phyloP scores from a whole-genome alignment of 2,113 vertebrate genomes.

The Desmodus rotundus region DNA sequence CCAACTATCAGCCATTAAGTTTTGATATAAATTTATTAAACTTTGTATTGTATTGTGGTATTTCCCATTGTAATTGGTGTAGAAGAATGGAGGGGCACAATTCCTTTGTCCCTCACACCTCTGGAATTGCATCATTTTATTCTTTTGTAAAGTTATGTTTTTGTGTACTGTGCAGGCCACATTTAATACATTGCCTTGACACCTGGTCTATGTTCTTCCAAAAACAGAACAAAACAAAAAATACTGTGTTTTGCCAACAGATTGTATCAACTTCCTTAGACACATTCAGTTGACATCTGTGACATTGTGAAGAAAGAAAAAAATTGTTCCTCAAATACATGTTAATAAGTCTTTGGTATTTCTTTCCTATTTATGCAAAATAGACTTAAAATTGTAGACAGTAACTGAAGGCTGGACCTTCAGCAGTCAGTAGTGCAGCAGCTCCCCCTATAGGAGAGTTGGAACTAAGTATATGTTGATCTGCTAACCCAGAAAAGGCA shows the following conservation, averaged over 20 bases:
- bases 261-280: constrained; percentile 58
- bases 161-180: neutral
- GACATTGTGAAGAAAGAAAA: constrained; percentile 46
- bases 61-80: neutral
- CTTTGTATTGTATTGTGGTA: neutral
- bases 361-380: constrained; percentile 61
- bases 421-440: constrained; percentile 28
- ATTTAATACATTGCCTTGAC: constrained; percentile 12
- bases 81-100: neutral
- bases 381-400: constrained; percentile 26
- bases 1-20: neutral
- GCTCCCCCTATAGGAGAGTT: constrained; percentile 62
- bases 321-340: constrained; percentile 41
- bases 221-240: constrained; percentile 43
- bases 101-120: neutral
- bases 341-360: constrained; percentile 58
- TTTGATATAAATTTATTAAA: constrained; percentile 21
- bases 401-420: neutral
- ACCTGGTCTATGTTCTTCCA: constrained; percentile 36
- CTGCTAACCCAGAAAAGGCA: neutral
- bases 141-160: neutral
- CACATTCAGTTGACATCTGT: constrained; percentile 51
- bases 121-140: constrained; percentile 12
- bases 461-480: neutral
- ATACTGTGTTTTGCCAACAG: constrained; percentile 52